phyloP scores from a whole-genome alignment of 2,888 invertebrate genomes.

The Labia minor region DNA sequence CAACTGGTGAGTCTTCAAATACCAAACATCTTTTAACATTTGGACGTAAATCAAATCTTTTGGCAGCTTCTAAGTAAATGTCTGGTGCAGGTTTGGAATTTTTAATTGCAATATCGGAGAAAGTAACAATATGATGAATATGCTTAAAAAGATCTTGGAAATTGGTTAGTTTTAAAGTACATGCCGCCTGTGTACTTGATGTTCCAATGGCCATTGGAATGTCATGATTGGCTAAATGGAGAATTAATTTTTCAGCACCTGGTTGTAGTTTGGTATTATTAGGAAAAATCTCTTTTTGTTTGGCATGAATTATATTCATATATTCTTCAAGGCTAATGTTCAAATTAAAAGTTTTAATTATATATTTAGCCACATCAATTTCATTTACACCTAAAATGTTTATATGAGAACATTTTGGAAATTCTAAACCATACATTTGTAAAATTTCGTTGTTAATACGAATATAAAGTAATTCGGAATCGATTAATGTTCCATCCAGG shows the following conservation, averaged over 20 bases:
- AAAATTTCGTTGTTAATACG: neutral
- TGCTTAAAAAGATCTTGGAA: neutral
- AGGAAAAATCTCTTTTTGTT: neutral
- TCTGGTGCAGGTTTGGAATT: constrained; percentile 46
- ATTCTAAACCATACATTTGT: neutral
- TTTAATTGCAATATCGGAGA: constrained; percentile 44
- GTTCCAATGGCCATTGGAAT: constrained; percentile 46
- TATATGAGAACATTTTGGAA: neutral
- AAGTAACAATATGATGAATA: constrained; percentile 37
- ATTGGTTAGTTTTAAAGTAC: constrained; percentile 31
- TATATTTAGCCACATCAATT: neutral
- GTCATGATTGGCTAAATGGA: constrained; percentile 39
- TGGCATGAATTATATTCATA: neutral
- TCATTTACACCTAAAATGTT: neutral
- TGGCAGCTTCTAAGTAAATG: constrained; percentile 40
- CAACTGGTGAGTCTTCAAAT: constrained; percentile 57
- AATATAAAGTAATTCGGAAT: neutral
- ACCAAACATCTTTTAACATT: constrained; percentile 40
- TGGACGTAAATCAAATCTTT: constrained; percentile 32
- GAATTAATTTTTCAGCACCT: constrained; percentile 40
- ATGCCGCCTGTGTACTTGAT: no score
- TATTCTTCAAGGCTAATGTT: neutral
- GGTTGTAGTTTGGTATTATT: neutral
- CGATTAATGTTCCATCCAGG: neutral
- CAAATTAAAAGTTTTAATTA: neutral